Percentiles rank a stretch among this genome's conserved stretches.
Evolutionary conservation across 2,888 invertebrate species (phyloP).

Genomic region (Brachyptera putata): DNA sequence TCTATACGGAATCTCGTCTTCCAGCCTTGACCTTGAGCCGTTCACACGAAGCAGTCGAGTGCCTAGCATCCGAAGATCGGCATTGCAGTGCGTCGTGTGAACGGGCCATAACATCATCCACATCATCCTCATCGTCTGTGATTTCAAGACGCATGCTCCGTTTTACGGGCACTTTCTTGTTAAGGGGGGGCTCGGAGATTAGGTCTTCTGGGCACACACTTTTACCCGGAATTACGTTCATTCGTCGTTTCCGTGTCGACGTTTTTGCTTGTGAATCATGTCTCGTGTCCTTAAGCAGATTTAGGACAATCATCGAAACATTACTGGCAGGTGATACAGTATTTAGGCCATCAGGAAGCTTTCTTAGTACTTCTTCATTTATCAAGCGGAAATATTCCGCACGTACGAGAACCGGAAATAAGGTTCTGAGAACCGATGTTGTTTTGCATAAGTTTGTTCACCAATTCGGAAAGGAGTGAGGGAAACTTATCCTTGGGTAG

Average conservation of each 20-base stretch:
- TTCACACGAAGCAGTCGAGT: too few species aligned
- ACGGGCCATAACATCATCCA: neutral
- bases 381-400: slow-evolving; percentile 31
- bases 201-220: slow-evolving; percentile 4
- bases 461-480: slow-evolving; percentile 27
- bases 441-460: slow-evolving; percentile 26
- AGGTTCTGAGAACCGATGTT: slow-evolving; percentile 30
- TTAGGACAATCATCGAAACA: neutral
- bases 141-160: neutral
- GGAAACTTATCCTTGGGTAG: slow-evolving; percentile 36
- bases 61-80: too few species aligned
- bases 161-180: neutral
- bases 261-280: neutral
- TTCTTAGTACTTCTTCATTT: slow-evolving; percentile 1
- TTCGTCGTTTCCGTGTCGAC: neutral
- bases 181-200: too few species aligned
- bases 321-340: neutral
- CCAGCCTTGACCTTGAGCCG: too few species aligned
- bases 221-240: slow-evolving; percentile 14
- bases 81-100: too few species aligned
- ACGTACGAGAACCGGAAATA: slow-evolving; percentile 33
- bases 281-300: neutral
- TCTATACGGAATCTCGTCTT: too few species aligned
- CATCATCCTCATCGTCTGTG: neutral
- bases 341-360: slow-evolving; percentile 5